Evolutionary conservation across 1,140 invertebrate genomes (phyloP), one percentile per base, ranked within the genome.

Genomic region (Drosophila sproati): DNA sequence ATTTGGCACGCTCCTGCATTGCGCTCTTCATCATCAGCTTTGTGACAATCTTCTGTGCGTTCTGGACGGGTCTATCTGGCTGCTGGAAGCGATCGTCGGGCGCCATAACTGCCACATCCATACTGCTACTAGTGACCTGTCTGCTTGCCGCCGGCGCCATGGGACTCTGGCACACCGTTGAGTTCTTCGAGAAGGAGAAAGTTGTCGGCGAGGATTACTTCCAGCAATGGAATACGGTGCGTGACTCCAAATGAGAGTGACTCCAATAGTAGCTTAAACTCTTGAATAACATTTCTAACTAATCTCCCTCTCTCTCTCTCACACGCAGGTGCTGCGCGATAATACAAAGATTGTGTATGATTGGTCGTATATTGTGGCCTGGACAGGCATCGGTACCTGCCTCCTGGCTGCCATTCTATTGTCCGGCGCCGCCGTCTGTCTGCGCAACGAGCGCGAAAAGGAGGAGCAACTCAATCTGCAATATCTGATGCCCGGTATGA

Each of bases 381-480:
- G 97, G 98, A 97, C 97, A 93, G 97, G 97, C 93, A 97, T 98
- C 87, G 97, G 96, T 85, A 96, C 97, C 94, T 95, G 96, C 87
- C 94, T 98, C 80, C 93, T 98, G 87, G 96, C 97, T 80, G 96
- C 97, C 93, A 96, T 98, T 92, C 95, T 98, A 92, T 97, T 98
- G 93, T 97, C 97, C 79, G 97, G 97, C 81, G 96, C 97, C 78
- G 97, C 98, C 82, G 96, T 98, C 93, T 98, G 97, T 94, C 95
- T 98, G 93, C 95, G 97, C 92, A 96, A 96, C 92, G 97, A 98
- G 93, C 95, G 96, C 93, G 97, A 98, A 93, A 95, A 96, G 93
- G 97, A 98, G 93, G 97, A 98, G 94, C 96, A 97, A 92, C 96
- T 98, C 94, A 98, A 98, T 95, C 97, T 98, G 96, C 97, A 98